Evolutionary conservation across 2,888 invertebrate genomes (phyloP).

Genomic region (Tolmerus cingulatus): DNA sequence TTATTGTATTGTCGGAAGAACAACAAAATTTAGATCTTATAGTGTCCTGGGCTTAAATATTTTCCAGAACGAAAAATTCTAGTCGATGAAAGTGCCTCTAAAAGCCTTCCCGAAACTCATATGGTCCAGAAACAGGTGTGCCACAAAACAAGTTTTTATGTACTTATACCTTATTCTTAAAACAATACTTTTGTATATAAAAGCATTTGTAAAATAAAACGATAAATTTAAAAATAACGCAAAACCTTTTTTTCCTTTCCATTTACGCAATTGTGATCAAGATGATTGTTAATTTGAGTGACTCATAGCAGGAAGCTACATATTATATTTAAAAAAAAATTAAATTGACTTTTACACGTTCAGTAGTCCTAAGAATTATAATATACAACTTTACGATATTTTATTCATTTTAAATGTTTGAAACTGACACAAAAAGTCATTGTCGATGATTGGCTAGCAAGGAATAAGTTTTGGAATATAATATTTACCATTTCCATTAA

Average conservation of each 20-base stretch:
- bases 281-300: too few relatives aligned
- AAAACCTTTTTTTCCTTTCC: neutral
- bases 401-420: too few relatives aligned
- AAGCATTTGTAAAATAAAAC: neutral
- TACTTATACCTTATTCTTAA: constrained; percentile 19
- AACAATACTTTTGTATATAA: constrained; percentile 22
- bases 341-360: too few relatives aligned
- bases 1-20: neutral
- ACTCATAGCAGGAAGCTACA: too few relatives aligned
- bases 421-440: too few relatives aligned
- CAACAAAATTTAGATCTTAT: neutral
- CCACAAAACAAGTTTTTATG: constrained; percentile 29
- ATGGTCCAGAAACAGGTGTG: neutral
- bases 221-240: neutral
- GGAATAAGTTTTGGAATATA: too few relatives aligned
- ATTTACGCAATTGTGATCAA: neutral
- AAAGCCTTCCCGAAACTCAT: neutral
- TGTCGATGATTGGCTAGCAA: too few relatives aligned
- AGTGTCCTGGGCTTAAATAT: neutral
- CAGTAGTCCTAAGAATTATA: too few relatives aligned
- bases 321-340: too few relatives aligned
- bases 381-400: too few relatives aligned
- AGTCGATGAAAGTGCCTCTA: constrained; percentile 26
- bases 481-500: too few relatives aligned
- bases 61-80: neutral